Evolutionary conservation across 2,113 vertebrate genomes (phyloP), one percentile per base, ranked within the genome.

Genomic region (Hemicordylus capensis): DNA sequence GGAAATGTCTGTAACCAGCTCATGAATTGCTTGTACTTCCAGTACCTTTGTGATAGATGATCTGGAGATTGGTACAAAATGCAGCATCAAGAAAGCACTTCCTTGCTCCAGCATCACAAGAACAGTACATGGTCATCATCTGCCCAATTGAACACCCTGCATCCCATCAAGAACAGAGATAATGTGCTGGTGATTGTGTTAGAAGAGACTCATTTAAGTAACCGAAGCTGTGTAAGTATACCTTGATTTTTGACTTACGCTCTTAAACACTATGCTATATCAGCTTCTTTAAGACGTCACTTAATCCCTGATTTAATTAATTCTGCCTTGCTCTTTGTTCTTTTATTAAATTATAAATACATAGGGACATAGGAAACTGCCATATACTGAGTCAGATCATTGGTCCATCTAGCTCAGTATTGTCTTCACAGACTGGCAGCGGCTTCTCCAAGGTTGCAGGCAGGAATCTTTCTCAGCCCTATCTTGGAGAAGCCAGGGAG

Each of bases 181-280:
- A 72, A 34, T 46, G 39, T 59, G 9, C 54, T 82, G 67, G 67
- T 82, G 67, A 82, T 44, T 59, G 28, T 82, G 24, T 39, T 82
- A 82, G 4, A 73, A 19, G 67, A 73, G 39, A 61, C 67, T 4
- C 67, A 42, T 82, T 72, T 44, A 73, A 44, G 51, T 73, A 69
- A 70, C 10, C 80, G 44, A n/a, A 31, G 28, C 37, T 82, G 66
- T 82, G 39, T 82, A 82, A 73, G 67, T 81, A 81, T 69, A 51
- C 46, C n/a, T 51, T 7, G 24, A 11, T 82, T 70, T 82, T 59
- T 19, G 7, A 2, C 58, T 81, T 42, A n/a, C 42, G 9, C 51
- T 67, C 34, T 58, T 72, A 63, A 46, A 31, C 5, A 63, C 24
- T 79, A 7, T 15, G 4, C n/a, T 69, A 15, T 12, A 69, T 20